Percentiles rank a stretch among this genome's conserved stretches.
Conservation (phyloP, 2,113 vertebrate species). For the Polyodon spathula region DNA sequence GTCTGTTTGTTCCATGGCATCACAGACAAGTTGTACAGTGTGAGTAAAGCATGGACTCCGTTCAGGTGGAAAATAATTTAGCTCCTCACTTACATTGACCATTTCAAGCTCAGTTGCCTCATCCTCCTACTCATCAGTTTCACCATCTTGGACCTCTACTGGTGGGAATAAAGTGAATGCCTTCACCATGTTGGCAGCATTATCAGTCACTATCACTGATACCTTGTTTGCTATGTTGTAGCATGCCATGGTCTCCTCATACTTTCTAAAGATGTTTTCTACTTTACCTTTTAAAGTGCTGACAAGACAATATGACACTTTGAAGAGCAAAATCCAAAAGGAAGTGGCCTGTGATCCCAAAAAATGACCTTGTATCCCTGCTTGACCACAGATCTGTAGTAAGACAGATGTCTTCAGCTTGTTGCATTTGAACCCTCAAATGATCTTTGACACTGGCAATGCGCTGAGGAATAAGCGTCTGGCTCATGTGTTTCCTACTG, state of each 20-base stretch:
- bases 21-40: slow-evolving; percentile 1
- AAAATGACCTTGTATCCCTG: neutral
- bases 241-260: neutral
- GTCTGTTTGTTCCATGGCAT: slow-evolving; percentile 3
- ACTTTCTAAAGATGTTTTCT: neutral
- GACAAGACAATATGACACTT: neutral
- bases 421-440: neutral
- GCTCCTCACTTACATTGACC: neutral
- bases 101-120: neutral
- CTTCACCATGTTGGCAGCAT: neutral
- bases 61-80: slow-evolving; percentile 7
- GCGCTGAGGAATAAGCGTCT: too few relatives aligned
- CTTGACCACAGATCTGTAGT: slow-evolving; percentile 3
- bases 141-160: slow-evolving; percentile 7
- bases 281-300: neutral
- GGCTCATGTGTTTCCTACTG: too few relatives aligned
- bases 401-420: neutral
- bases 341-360: neutral
- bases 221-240: neutral
- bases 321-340: slow-evolving; percentile 5
- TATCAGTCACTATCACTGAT: slow-evolving; percentile 3
- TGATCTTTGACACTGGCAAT: too few relatives aligned
- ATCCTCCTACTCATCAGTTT: slow-evolving; percentile 10
- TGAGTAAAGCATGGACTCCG: slow-evolving; percentile 1
- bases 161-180: slow-evolving; percentile 10